Evolutionary conservation across 2,113 vertebrate species (phyloP), one percentile per base, ranked within the genome.

Genomic region (Motacilla alba): DNA sequence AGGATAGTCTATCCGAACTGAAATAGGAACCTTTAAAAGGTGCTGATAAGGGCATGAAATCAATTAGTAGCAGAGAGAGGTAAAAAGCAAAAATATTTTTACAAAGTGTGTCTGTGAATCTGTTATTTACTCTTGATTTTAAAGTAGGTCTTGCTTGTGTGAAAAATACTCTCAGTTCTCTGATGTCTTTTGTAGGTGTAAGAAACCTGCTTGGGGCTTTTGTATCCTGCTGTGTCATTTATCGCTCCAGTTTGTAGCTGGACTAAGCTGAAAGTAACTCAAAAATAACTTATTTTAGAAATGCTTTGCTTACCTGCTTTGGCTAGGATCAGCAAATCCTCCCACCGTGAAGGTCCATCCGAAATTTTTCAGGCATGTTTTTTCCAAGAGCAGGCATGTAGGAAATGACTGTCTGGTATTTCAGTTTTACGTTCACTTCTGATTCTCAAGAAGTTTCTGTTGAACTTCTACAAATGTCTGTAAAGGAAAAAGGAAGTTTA

Each of bases 401-500:
- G 26, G 60, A 83, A 90, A 30, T 46, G 1, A 43, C 35, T 78
- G 44, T 56, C 70, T 52, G 50, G 14, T 77, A 28, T 77, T 87
- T 83, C 33, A 59, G 31, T 74, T 67, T 81, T 67, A 50, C 20
- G 2, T 77, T 90, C 31, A 6, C 64, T 26, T 64, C 15, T 50
- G 52, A 44, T 86, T 89, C 64, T 89, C 33, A 63, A 63, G 55
- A 70, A 88, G 52, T 49, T 91, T 91, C 46, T 87, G 1, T 33
- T 76, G 50, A 90, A 37, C 21, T 77, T 93, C 19, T 70, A 23
- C 27, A 77, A 39, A 67, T 1, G 3, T 33, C 49, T 64, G 28
- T 74, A n/a, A 73, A 93, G 47, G 47, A 52, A 94, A 69, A 90
- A 63, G 52, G 67, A 90, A 56, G 26, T 67, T 90, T 41, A 62